These are phyloP conservation scores for Stenurella melanura DNA, from an alignment of 2,888 invertebrate species.

Conservation along the genomic window DNA sequence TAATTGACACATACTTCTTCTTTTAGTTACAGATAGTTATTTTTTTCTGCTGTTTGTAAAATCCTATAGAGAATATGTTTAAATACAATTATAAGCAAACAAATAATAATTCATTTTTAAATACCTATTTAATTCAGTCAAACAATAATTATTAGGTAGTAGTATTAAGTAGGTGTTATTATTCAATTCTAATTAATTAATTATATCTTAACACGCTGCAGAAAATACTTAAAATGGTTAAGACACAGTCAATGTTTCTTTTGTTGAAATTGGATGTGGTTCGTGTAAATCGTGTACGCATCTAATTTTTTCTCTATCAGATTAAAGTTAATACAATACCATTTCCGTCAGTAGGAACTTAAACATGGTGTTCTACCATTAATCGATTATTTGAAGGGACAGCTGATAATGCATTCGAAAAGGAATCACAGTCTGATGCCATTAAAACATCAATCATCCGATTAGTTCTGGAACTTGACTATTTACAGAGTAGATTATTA, in stretches of 20 bases:
- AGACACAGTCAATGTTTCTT: neutral
- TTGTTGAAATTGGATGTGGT: neutral
- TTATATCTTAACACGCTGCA: too few species aligned
- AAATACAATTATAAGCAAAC: too few species aligned
- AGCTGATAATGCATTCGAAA: slow-evolving; percentile 45
- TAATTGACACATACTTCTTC: too few species aligned
- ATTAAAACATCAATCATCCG: slow-evolving; percentile 50
- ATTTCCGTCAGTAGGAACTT: slow-evolving; percentile 42
- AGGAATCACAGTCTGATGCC: slow-evolving; percentile 47
- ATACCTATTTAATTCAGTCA: too few species aligned
- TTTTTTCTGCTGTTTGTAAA: too few species aligned
- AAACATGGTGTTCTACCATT: slow-evolving; percentile 36
- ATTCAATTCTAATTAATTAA: too few species aligned
- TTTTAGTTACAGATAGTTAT: too few species aligned
- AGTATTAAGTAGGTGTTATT: too few species aligned
- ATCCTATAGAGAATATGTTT: too few species aligned
- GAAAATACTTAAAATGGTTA: neutral
- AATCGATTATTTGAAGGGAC: slow-evolving; percentile 47
- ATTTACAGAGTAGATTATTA: slow-evolving; percentile 34
- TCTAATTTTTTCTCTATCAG: slow-evolving; percentile 4
- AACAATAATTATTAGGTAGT: too few species aligned
- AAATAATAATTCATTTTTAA: too few species aligned
- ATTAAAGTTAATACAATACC: slow-evolving; percentile 30
- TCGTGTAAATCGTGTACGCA: neutral
- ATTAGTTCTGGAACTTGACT: slow-evolving; percentile 44